Base-by-base conservation (phyloP, 1,140 invertebrate species). In the Thaumatotibia leucotreta region DNA sequence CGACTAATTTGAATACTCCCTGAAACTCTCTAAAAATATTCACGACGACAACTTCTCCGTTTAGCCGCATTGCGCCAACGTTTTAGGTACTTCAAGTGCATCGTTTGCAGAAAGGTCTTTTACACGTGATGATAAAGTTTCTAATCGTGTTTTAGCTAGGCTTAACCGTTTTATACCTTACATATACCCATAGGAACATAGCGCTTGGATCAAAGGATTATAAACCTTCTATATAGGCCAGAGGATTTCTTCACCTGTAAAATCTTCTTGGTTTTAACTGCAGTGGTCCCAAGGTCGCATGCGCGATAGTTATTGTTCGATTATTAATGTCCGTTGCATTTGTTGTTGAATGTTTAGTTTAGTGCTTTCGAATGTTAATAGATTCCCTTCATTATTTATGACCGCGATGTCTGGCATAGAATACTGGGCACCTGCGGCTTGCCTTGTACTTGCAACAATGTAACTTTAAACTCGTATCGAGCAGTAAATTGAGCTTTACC, bases 281-380 rank as follows among this genome's bases (percentile, higher is more conserved):
- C 52, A 27, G 50, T 24, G 20, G 10, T 29, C 14, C 1, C 24
- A 58, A 58, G 52, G 52, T 24, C 52, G 52, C 52, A 58, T 58
- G 52, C 52, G 52, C 50, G 27, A 54, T 58, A 31, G 23, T 58
- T 58, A 58, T 58, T 24, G 5, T 27, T 58, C 23, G 52, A 58
- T 58, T 58, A 58, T 58, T 58, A 58, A 58, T 58, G 52, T n/a
- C 52, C 52, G 52, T 58, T 58, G 52, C 52, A 31, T 31, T 58
- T 58, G 52, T 58, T 8, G 50, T 10, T 27, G 17, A n/a, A 58
- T 27, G 52, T 58, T 31, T n/a, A 54, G 50, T 24, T 54, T 27
- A 58, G 23, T 58, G 24, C 52, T 58, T 58, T 58, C 52, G 27
- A 58, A 58, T 58, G 52, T 58, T 58, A 58, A 58, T 58, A 58